Evolutionary conservation across 2,888 invertebrate genomes (phyloP).

Genomic region (Cephus spinipes): DNA sequence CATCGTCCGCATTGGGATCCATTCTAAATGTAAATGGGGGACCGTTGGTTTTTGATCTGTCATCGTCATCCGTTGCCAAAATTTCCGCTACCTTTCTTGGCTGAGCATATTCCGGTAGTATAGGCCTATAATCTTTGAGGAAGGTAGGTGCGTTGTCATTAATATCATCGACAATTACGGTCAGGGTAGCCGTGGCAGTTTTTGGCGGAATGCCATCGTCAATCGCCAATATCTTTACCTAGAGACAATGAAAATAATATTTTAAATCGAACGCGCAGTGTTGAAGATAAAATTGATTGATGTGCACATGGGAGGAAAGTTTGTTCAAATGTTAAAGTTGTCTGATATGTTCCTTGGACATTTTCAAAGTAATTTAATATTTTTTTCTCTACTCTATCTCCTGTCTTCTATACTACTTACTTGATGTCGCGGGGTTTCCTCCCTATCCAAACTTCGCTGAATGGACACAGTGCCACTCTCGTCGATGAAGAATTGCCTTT

Average conservation of each 20-base stretch:
- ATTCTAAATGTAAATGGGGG: slow-evolving; percentile 96
- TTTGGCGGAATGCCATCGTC: slow-evolving; percentile 94
- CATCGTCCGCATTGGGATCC: slow-evolving; percentile 93
- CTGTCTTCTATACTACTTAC: slow-evolving; percentile 43
- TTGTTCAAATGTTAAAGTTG: neutral
- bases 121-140: slow-evolving; percentile 91
- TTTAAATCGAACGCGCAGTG: neutral
- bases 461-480: slow-evolving; percentile 96
- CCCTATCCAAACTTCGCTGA: slow-evolving; percentile 91
- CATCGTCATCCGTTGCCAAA: slow-evolving; percentile 93
- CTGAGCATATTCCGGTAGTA: slow-evolving; percentile 92
- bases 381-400: neutral
- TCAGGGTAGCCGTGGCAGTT: slow-evolving; percentile 93
- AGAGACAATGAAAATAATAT: slow-evolving; percentile 17
- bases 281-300: neutral
- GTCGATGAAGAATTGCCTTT: slow-evolving; percentile 93
- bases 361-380: neutral
- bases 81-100: slow-evolving; percentile 94
- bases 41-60: slow-evolving; percentile 93
- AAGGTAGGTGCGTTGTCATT: slow-evolving; percentile 96
- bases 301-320: neutral
- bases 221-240: slow-evolving; percentile 93
- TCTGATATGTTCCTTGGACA: neutral
- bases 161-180: slow-evolving; percentile 94
- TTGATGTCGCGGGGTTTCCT: slow-evolving; percentile 95